A percentile compares a stretch with the other conserved stretches of the same genome.
Conservation (phyloP, 2,888 invertebrate genomes). For the Myopa testacea region DNA sequence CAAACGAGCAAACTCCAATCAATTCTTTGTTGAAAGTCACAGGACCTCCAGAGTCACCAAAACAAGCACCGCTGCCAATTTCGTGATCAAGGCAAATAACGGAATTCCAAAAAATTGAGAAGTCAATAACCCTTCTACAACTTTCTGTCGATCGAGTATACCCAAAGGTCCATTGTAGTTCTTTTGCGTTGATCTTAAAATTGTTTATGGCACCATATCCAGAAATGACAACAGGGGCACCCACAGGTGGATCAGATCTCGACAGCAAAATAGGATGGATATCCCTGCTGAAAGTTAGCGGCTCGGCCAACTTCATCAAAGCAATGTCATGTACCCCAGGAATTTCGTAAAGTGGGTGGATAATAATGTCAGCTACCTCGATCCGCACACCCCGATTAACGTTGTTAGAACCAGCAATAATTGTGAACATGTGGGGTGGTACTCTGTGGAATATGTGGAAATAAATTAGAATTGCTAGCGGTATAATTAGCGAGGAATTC, state of each 20-base stretch:
- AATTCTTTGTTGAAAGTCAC: slow-evolving; percentile 56
- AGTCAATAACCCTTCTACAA: slow-evolving; percentile 49
- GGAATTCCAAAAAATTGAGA: slow-evolving; percentile 45
- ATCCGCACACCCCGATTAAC: slow-evolving; percentile 56
- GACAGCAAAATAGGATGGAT: slow-evolving; percentile 57
- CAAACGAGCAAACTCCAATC: slow-evolving; percentile 60
- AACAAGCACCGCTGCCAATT: slow-evolving; percentile 56
- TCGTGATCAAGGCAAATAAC: slow-evolving; percentile 59
- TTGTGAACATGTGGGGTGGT: slow-evolving; percentile 26
- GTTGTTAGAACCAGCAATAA: slow-evolving; percentile 50
- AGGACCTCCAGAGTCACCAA: slow-evolving; percentile 62
- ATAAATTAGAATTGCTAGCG: no score
- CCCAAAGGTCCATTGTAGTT: slow-evolving; percentile 57
- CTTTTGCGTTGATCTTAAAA: slow-evolving; percentile 53
- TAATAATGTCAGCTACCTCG: slow-evolving; percentile 52
- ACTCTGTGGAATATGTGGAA: no score
- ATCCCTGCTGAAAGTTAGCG: slow-evolving; percentile 52
- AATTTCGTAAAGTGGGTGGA: slow-evolving; percentile 55
- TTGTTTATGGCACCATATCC: slow-evolving; percentile 59
- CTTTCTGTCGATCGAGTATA: slow-evolving; percentile 46
- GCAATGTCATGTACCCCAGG: slow-evolving; percentile 58
- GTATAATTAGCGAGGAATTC: no score
- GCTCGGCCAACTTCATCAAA: slow-evolving; percentile 50
- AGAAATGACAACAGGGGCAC: slow-evolving; percentile 54
- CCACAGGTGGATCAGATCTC: slow-evolving; percentile 49